Evolutionary conservation across 2,113 vertebrate genomes (phyloP), one percentile per base, ranked within the genome.

Genomic region (Bufo gargarizans): DNA sequence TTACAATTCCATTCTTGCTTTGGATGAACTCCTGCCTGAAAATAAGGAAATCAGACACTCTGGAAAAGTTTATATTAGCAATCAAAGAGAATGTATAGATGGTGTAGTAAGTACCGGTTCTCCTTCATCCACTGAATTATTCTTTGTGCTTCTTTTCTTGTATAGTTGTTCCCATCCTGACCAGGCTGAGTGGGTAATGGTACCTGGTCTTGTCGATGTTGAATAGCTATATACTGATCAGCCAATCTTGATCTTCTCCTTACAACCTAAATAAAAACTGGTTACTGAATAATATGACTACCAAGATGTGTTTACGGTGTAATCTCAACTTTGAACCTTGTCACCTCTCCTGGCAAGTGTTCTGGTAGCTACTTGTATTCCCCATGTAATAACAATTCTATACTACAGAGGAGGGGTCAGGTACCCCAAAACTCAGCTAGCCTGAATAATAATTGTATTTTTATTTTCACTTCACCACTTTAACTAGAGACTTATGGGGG

Each of bases 1-100:
- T 94, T 19, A 89, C 88, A 11, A 99, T 84, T 0, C 94, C 96
- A 0, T 94, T 81, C 90, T 97, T 97, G 89, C 94, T 92, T 0
- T 91, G 71, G 55, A 95, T 90, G 82, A 96, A 94, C 81, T 91
- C 77, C 47, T 88, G 7, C 91, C 97, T 98, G 33, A 82, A 13
- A 77, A 72, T 16, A n/a, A 53, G 33, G 33, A 33, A 33, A 33
- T 33, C 33, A 33, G 33, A 33, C 33, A 33, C 33, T 33, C 33
- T 33, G 33, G 33, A 33, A 33, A 33, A 33, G 33, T 33, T 33
- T 33, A 33, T 33, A 33, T 33, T 33, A 33, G 33, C 33, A 33
- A 33, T 33, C 33, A 45, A 3, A 14, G 63, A 33, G 33, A 33
- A 58, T 10, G 7, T 58, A 2, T 10, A 58, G 56, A 13, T 58